Base-by-base conservation (phyloP, 2,113 vertebrate species). In the Leptosomus discolor region DNA sequence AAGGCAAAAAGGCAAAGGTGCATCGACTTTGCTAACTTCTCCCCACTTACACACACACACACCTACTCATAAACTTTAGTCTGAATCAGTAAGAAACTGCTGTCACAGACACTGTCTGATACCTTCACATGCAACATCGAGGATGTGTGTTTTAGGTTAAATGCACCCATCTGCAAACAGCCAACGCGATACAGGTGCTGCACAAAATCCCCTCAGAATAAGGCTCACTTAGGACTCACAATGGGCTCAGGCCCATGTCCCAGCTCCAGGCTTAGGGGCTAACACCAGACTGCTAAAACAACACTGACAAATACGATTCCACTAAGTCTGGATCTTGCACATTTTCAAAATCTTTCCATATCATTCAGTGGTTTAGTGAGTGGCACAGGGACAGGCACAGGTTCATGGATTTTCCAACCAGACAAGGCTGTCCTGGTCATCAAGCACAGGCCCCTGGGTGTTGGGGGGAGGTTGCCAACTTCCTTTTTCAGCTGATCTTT, bases 111-210 rank as follows among this genome's bases (percentile, higher is more conserved):
- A 24, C 17, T 50, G 19, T 39, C 63, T 69, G 45, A 84, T 4
- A 19, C 48, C 48, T 86, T 41, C 5, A 1, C 0, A 0, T 4
- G 26, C 51, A 85, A 68, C 5, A 36, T 3, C 3, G 12, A 86
- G 34, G 41, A n/a, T 64, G 30, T 27, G 32, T 4, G 1, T 73
- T 80, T 80, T 11, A 34, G 21, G 19, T 76, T 82, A 76, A 88
- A 68, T 6, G 12, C 41, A 65, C 11, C 22, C 21, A 50, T 70
- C 32, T 50, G 37, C 67, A 95, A 83, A 65, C 51, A 64, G n/a
- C 43, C 14, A 50, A 32, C 22, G 22, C 36, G 22, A 64, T 3
- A 27, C 15, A 75, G 18, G 26, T 7, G 4, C 64, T 88, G 32
- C 41, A 61, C 13, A 61, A 67, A 64, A 43, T 8, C 7, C 16